Base-by-base conservation (phyloP, 2,113 vertebrate species). In the Upupa epops region DNA sequence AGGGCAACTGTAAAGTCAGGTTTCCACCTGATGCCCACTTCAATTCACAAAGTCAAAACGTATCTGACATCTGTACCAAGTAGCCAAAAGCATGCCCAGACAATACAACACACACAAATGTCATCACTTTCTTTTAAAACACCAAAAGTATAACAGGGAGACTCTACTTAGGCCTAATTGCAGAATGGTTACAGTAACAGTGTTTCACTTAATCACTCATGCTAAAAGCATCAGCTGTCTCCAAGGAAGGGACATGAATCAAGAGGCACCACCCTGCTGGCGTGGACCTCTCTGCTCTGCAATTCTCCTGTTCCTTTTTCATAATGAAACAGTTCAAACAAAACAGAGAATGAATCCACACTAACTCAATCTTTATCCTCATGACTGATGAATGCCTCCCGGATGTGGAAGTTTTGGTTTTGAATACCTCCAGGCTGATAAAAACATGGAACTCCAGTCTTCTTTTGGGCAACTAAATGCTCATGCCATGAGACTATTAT, bases 401-500 rank as follows among this genome's bases (percentile, higher is more conserved):
- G 74, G 54, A 92, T 79, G 59, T 72, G 74, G 40, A 17, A 92
- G 5, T 48, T 90, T 58, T 82, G 86, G 60, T 75, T 86, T 69
- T 58, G 13, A 68, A 52, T 69, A 92, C 26, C 81, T 92, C 70
- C 58, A 90, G 89, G 86, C 89, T 72, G 66, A 69, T 49, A 78
- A 86, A 89, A 84, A 75, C 32, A 32, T 46, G 46, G 21, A 86
- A 81, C 5, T 7, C 5, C 58, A 32, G 63, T 60, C 55, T 58
- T 36, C 56, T 22, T 6, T 8, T n/a, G 22, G 40, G 49, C 28
- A 60, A 21, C 25, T 68, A 84, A 92, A 52, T 40, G 45, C 5
- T 93, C 77, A 72, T 60, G 49, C 83, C 81, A 75, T 40, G 49
- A 60, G 70, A 86, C 91, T 65, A 18, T 72, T 92, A 83, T 64